phyloP scores from a whole-genome alignment of 2,113 vertebrate species.

The Barnardius zonarius region DNA sequence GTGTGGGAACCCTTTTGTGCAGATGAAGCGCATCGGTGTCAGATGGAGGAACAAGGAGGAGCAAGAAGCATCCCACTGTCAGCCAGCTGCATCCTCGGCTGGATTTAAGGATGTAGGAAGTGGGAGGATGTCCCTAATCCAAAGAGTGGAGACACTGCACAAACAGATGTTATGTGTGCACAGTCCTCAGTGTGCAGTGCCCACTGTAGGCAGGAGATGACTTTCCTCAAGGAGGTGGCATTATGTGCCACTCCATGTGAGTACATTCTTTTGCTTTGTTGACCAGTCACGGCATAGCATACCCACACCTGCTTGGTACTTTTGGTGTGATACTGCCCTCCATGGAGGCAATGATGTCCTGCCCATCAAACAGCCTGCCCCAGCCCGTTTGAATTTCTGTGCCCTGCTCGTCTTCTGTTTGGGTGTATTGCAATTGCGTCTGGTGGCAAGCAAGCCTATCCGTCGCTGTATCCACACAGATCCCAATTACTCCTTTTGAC shows the following conservation, averaged over 20 bases:
- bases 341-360: fast-evolving
- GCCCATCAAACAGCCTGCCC: neutral
- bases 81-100: neutral
- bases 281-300: neutral
- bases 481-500: slow-evolving; percentile 50
- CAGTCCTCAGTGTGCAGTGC: neutral
- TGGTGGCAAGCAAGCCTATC: neutral
- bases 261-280: neutral
- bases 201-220: neutral
- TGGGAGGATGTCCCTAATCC: neutral
- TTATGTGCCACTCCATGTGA: neutral
- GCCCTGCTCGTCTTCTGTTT: neutral
- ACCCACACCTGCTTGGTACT: neutral
- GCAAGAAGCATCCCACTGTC: neutral
- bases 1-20: neutral
- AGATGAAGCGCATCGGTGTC: neutral
- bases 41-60: neutral
- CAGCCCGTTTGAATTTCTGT: neutral
- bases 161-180: neutral
- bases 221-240: neutral
- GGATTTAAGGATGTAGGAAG: neutral
- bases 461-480: slow-evolving; percentile 14
- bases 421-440: neutral
- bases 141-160: neutral
- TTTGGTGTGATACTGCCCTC: neutral